Evolutionary conservation across 2,888 invertebrate species (phyloP), one percentile per base, ranked within the genome.

Genomic region (Scaptomyza polygonia): DNA sequence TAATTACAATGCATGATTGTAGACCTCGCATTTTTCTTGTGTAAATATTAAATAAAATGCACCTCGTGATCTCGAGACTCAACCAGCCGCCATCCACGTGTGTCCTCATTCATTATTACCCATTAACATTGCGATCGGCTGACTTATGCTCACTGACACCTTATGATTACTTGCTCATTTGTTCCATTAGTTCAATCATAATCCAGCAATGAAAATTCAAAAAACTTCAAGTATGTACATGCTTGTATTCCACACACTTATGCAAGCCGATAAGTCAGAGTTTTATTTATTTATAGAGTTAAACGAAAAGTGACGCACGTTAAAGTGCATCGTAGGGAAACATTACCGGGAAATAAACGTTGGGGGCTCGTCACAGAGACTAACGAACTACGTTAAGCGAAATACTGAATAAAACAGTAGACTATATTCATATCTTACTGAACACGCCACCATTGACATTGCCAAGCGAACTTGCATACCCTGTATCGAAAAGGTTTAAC

Each of bases 41-140:
- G 30, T 30, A 16, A 34, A 75, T 16, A 34, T 21, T n/a, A 54
- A 69, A 59, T 21, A 36, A 14, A 43, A 58, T 55, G 44, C 39
- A 47, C 39, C 57, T 27, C 52, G 64, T 53, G 39, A 29, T 34
- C 42, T 21, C 34, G 29, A 12, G 34, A 29, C 32, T 5, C 6
- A 32, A 16, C 18, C 80, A 83, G 59, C 62, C 48, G 58, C 64
- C 58, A 62, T 14, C 78, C 77, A 68, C 86, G 86, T 81, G 79
- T 21, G 42, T 39, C 5, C 1, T n/a, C 8, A n/a, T 8, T 42
- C 25, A 39, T 57, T 57, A 57, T 47, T 43, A 49, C 16, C 54
- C 45, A 29, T 40, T 16, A 14, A 6, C 47, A 47, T 44, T 53
- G 42, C 39, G 67, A 65, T 76, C 51, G 21, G 27, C 29, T 32